phyloP scores from a whole-genome alignment of 2,888 invertebrate species.

The Pristionchus japonicus region DNA sequence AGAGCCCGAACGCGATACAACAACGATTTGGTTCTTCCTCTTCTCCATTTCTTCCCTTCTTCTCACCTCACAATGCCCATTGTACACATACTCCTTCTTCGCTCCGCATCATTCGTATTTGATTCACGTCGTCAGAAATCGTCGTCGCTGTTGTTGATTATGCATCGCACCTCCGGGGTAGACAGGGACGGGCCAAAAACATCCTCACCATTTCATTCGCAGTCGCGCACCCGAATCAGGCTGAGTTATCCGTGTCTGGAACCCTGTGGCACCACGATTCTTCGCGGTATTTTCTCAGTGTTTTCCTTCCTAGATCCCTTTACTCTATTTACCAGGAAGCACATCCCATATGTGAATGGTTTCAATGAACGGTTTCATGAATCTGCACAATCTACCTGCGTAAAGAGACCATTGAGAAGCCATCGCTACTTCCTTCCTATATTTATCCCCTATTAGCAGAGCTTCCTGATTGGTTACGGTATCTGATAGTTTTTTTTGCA shows the following conservation, averaged over 20 bases:
- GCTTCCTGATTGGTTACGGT: background rate
- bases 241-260: background rate
- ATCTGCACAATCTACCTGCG: no score
- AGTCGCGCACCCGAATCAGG: background rate
- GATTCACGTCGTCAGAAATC: background rate
- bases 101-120: background rate
- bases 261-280: no score
- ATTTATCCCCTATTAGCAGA: background rate
- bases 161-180: background rate
- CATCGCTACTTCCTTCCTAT: background rate
- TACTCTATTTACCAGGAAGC: no score
- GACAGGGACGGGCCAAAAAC: no score
- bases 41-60: background rate
- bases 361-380: no score
- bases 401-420: no score
- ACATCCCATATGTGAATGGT: no score
- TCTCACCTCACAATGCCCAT: background rate
- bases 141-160: background rate
- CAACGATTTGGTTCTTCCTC: background rate
- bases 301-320: no score
- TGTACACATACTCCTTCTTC: background rate
- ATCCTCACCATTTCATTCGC: background rate
- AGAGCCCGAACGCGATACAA: background rate
- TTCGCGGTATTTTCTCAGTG: no score
- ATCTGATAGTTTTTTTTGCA: background rate